These are phyloP conservation scores for Micoletzkya japonica DNA, from an alignment of 2,888 invertebrate genomes.

Conservation along the genomic window DNA sequence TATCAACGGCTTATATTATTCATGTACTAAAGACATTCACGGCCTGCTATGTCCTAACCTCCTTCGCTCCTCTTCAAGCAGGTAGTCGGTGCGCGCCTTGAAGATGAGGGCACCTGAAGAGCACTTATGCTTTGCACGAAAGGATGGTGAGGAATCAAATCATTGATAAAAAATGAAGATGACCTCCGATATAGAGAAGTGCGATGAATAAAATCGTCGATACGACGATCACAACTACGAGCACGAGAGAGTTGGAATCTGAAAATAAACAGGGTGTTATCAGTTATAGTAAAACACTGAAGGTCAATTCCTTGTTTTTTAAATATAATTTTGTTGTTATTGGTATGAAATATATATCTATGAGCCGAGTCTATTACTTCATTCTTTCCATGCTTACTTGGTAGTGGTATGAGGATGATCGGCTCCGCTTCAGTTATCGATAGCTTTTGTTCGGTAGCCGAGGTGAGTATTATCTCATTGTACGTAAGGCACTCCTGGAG, in stretches of 20 bases:
- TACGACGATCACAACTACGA: conserved; percentile 13
- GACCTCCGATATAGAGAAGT: conserved; percentile 23
- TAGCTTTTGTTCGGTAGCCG: conserved; percentile 1
- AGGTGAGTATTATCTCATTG: conserved; percentile 3
- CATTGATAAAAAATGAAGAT: not conserved
- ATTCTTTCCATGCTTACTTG: conserved; percentile 4
- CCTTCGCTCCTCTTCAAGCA: conserved; percentile 24
- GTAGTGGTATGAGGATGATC: conserved; percentile 20
- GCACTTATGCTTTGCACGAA: not conserved
- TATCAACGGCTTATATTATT: too few relatives aligned
- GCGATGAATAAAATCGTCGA: conserved; percentile 10
- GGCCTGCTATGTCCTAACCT: conserved; percentile 9
- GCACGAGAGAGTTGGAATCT: conserved; percentile 23
- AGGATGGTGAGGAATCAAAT: not conserved
- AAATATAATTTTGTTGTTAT: too few relatives aligned
- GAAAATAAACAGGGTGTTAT: not conserved
- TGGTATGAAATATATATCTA: too few relatives aligned
- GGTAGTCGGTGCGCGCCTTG: conserved; percentile 13
- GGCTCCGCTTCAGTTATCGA: not conserved
- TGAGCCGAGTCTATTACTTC: too few relatives aligned
- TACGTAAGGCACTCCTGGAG: conserved; percentile 1
- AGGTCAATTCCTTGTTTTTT: too few relatives aligned
- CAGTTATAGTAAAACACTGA: too few relatives aligned
- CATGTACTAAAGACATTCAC: too few relatives aligned
- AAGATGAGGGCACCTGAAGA: conserved; percentile 24